Evolutionary conservation across 2,113 vertebrate species (phyloP).

Genomic region (Apeltes quadracus): DNA sequence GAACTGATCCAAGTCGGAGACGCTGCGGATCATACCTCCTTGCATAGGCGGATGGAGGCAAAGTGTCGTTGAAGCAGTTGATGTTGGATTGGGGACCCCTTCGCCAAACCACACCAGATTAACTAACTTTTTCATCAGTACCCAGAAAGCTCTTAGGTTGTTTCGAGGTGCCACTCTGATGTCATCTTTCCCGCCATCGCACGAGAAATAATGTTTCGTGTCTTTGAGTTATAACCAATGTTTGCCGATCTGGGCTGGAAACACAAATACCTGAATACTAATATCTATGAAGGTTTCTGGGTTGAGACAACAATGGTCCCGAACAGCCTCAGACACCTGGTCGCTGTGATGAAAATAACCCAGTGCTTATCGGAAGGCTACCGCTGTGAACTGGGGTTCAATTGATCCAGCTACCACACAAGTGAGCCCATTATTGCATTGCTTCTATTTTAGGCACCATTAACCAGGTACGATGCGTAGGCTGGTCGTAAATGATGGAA

Average conservation of each 20-base stretch:
- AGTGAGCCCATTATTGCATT: neutral
- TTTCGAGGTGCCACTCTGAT: neutral
- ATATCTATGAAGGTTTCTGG: neutral
- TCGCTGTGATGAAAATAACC: neutral
- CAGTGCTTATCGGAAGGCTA: neutral
- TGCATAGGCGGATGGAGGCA: conserved; percentile 38
- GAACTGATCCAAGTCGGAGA: conserved; percentile 18
- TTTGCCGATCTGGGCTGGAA: neutral
- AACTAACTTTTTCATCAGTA: conserved; percentile 13
- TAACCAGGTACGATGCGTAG: neutral
- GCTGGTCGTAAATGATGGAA: neutral
- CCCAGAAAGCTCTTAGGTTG: neutral
- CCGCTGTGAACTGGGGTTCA: neutral
- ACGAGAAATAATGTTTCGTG: neutral
- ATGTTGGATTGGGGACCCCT: conserved; percentile 17
- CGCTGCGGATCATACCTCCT: conserved; percentile 44
- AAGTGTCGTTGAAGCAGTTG: conserved; percentile 28
- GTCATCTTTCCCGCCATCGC: neutral
- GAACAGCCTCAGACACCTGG: neutral
- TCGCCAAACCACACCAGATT: conserved; percentile 8
- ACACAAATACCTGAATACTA: neutral
- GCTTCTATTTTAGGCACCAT: neutral
- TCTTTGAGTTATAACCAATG: neutral
- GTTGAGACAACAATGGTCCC: neutral
- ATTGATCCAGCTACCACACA: neutral